Evolutionary conservation across 2,888 invertebrate genomes (phyloP), one percentile per base, ranked within the genome.

Genomic region (Nasonia oneida): DNA sequence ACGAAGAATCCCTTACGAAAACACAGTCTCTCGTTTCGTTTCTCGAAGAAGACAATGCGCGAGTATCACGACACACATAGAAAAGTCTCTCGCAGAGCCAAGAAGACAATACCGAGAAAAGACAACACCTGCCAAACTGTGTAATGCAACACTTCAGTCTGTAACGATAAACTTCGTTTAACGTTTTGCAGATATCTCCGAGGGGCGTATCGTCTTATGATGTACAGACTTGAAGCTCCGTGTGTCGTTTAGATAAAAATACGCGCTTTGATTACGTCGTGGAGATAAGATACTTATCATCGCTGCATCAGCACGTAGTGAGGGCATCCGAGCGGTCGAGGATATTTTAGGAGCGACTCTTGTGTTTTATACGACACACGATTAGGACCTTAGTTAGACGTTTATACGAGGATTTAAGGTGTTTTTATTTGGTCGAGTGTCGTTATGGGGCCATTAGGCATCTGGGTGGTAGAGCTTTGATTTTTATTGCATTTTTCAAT

Each of bases 171-270:
- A n/a, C 57, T 61, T 61, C 12, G 4, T 67, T 67, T 12, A 67
- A 29, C 3, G 29, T 12, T 67, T 14, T 12, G n/a, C 67, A 12
- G 67, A 23, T 29, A 29, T 10, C 53, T 8, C 23, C 23, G 23
- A 14, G 15, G 50, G 18, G 53, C 18, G 53, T 53, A 53, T 29
- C 64, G 8, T 64, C 23, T 64, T 64, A 64, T 64, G 10, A n/a
- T 61, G 10, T n/a, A 23, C 23, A 61, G 8, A 8, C 23, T 61
- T 5, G 18, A 8, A 23, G 23, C 61, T 61, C 8, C 61, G 61
- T 14, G 8, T 23, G n/a, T 64, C 29, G 67, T 61, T 61, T 8
- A 33, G 67, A 67, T 67, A 67, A 67, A 67, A 67, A 67, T 67
- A 33, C 33, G 33, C 33, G 67, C 14, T 29, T 67, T 67, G 67